Conservation (phyloP, 92 coral and sea anemone species). For the Porites evermanni region DNA sequence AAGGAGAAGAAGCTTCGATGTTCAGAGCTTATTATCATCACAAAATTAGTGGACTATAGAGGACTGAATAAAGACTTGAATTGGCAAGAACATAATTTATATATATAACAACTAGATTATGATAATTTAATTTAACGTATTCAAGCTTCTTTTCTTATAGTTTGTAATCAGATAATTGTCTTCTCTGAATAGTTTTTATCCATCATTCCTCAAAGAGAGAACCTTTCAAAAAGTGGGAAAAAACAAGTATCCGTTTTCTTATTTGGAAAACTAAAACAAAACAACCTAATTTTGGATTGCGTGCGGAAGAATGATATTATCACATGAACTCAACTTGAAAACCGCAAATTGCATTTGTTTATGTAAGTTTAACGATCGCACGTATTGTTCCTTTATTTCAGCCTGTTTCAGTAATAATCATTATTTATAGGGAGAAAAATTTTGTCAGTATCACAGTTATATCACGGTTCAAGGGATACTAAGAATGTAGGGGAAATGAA, state of each 20-base stretch:
- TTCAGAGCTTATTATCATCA: slow-evolving; percentile 39
- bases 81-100: slow-evolving; percentile 49
- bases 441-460: background rate
- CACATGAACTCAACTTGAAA: slow-evolving; percentile 36
- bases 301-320: slow-evolving; percentile 42
- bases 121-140: slow-evolving; percentile 50
- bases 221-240: background rate
- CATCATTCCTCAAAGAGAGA: background rate
- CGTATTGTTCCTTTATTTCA: slow-evolving; percentile 43
- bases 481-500: slow-evolving; percentile 14
- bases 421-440: slow-evolving; percentile 20
- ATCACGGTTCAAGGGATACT: slow-evolving; percentile 24
- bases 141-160: background rate
- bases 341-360: slow-evolving; percentile 58
- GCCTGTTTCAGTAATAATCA: slow-evolving; percentile 21
- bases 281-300: slow-evolving; percentile 40
- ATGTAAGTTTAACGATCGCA: slow-evolving; percentile 49
- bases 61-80: slow-evolving; percentile 35
- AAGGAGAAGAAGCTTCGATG: slow-evolving; percentile 50
- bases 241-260: background rate
- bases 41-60: slow-evolving; percentile 25
- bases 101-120: slow-evolving; percentile 43
- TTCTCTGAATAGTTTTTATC: background rate
- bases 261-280: slow-evolving; percentile 3
- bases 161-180: slow-evolving; percentile 19